A percentile compares a stretch with the other conserved stretches of the same genome.
These are phyloP conservation scores for Brassicogethes aeneus DNA, from an alignment of 2,888 invertebrate genomes.

Conservation along the genomic window DNA sequence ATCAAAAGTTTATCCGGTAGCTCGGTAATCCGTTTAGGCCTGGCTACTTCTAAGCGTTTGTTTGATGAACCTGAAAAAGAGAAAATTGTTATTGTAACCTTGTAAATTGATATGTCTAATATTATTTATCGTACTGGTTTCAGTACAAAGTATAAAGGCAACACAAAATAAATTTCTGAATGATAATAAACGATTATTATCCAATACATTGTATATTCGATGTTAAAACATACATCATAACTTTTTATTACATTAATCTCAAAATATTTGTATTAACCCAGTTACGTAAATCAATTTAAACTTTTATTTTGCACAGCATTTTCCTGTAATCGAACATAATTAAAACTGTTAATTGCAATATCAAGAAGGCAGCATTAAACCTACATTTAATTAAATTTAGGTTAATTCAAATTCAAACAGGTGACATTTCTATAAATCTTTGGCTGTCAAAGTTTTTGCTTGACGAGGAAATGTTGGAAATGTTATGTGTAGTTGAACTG, in stretches of 20 bases:
- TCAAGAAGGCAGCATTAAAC: neutral
- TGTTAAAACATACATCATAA: neutral
- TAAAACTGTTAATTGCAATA: neutral
- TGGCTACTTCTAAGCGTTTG: conserved; percentile 44
- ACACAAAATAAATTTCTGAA: neutral
- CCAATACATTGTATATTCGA: neutral
- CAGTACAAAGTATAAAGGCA: neutral
- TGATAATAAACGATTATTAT: too few species aligned
- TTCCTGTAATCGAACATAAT: too few species aligned
- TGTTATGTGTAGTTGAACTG: too few species aligned
- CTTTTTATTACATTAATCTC: neutral
- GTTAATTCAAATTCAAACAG: neutral
- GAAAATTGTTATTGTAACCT: conserved; percentile 2
- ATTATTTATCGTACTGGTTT: neutral
- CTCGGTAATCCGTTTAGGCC: conserved; percentile 55
- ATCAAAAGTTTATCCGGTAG: conserved; percentile 56
- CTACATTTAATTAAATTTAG: neutral
- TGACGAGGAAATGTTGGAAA: neutral
- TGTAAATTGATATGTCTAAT: neutral
- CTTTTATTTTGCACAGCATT: too few species aligned
- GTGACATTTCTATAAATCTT: neutral
- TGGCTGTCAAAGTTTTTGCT: neutral
- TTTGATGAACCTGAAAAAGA: conserved; percentile 40
- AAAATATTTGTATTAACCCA: too few species aligned
- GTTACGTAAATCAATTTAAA: too few species aligned